Conservation (phyloP, 2,113 vertebrate species). For the Brienomyrus longianalis region DNA sequence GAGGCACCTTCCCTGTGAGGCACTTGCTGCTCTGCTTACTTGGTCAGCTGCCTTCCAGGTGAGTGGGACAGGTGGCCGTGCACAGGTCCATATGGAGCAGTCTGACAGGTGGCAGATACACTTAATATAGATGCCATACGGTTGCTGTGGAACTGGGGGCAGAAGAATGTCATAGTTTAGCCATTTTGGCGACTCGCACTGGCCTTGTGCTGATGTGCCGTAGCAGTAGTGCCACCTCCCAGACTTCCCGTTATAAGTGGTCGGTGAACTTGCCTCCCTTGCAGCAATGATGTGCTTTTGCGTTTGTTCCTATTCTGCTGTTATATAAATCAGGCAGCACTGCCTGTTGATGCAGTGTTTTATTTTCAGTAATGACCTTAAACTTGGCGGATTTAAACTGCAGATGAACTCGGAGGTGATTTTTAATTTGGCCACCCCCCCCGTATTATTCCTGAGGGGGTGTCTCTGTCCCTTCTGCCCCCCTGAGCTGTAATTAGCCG, state of each 20-base stretch:
- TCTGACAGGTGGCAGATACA: background rate
- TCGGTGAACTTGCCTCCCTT: background rate
- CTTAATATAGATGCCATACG: background rate
- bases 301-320: background rate
- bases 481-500: slow-evolving; percentile 51
- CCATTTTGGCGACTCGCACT: background rate
- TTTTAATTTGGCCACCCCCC: slow-evolving; percentile 31
- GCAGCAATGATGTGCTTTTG: background rate
- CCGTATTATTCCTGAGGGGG: slow-evolving; percentile 25
- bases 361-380: slow-evolving; percentile 48
- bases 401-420: slow-evolving; percentile 43
- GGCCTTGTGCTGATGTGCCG: background rate
- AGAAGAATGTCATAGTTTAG: background rate
- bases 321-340: background rate
- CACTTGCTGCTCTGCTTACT: background rate
- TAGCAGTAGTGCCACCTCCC: background rate
- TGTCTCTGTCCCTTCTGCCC: slow-evolving; percentile 36
- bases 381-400: slow-evolving; percentile 33
- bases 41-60: background rate
- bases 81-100: background rate
- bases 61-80: background rate
- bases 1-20: background rate
- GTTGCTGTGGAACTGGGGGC: background rate
- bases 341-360: slow-evolving; percentile 38
- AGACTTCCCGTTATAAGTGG: background rate